A percentile compares a stretch with the other conserved stretches of the same genome.
These are phyloP conservation scores for Galendromus occidentalis DNA, from an alignment of 1,140 invertebrate species.

Conservation along the genomic window DNA sequence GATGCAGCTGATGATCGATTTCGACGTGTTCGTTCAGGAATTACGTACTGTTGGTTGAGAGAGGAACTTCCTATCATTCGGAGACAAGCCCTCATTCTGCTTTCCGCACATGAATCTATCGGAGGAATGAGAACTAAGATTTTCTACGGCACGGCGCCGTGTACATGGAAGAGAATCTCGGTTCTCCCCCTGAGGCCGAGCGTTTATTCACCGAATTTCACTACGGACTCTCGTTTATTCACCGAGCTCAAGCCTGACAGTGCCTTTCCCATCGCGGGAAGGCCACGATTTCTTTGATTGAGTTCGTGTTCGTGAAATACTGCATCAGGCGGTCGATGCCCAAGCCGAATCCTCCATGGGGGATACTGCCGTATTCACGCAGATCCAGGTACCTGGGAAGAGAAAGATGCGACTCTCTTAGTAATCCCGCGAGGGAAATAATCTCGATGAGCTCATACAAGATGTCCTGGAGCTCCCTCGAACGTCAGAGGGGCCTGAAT, in stretches of 20 bases:
- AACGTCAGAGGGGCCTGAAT: not conserved
- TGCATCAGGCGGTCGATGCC: slow-evolving; percentile 83
- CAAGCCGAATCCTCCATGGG: slow-evolving; percentile 81
- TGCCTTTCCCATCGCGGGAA: slow-evolving; percentile 82
- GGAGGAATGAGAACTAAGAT: too few relatives aligned
- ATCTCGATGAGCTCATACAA: not conserved
- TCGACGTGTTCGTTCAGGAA: too few relatives aligned
- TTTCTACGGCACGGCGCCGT: too few relatives aligned
- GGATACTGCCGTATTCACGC: slow-evolving; percentile 61
- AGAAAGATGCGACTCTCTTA: slow-evolving; percentile 16
- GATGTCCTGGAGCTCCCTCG: not conserved
- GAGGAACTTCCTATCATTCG: too few relatives aligned
- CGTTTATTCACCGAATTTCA: too few relatives aligned
- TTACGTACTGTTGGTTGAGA: too few relatives aligned
- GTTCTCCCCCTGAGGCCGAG: too few relatives aligned
- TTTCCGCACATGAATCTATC: too few relatives aligned
- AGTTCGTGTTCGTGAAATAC: slow-evolving; percentile 49
- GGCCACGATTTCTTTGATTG: slow-evolving; percentile 82
- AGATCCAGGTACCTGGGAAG: slow-evolving; percentile 55
- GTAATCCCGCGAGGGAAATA: slow-evolving; percentile 14
- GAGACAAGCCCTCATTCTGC: too few relatives aligned
- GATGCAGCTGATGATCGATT: too few relatives aligned
- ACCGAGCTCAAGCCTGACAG: slow-evolving; percentile 47
- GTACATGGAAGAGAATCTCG: too few relatives aligned
- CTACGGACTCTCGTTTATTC: too few relatives aligned